A percentile compares a stretch with the other conserved stretches of the same genome.
Conservation (phyloP, 1,140 invertebrate genomes). For the Mycetomoellerius zeteki region DNA sequence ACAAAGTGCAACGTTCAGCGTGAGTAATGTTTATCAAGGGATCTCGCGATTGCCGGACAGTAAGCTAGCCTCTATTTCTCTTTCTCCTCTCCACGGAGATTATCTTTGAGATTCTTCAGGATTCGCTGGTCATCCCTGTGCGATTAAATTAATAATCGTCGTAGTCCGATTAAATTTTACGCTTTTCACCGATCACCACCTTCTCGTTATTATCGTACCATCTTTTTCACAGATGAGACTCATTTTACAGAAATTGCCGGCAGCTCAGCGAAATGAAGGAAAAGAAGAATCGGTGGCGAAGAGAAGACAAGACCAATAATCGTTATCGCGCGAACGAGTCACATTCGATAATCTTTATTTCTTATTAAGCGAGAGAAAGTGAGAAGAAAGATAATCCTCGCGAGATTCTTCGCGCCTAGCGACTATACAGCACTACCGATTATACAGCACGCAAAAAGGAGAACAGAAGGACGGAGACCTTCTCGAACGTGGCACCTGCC, state of each 20-base stretch:
- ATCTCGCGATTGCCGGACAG: neutral
- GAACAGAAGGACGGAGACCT: conserved; percentile 15
- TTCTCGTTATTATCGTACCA: neutral
- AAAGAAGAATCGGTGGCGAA: neutral
- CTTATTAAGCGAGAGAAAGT: conserved; percentile 10
- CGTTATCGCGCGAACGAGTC: conserved; percentile 38
- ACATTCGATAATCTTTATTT: conserved; percentile 49
- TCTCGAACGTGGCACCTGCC: conserved; percentile 59
- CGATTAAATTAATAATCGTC: conserved; percentile 54
- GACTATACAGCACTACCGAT: neutral
- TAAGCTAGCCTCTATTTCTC: conserved; percentile 1
- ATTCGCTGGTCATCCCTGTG: conserved; percentile 33
- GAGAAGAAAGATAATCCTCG: conserved; percentile 29
- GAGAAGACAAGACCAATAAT: neutral
- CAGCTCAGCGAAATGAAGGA: neutral
- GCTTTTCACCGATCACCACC: neutral
- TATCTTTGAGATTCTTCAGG: conserved; percentile 53
- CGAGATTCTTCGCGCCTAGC: conserved; percentile 14
- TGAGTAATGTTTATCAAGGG: conserved; percentile 58
- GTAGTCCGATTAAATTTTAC: conserved; percentile 48
- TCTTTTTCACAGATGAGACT: conserved; percentile 16
- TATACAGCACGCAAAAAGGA: conserved; percentile 17
- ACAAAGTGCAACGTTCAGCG: neutral
- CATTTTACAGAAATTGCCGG: conserved; percentile 16
- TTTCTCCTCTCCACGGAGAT: conserved; percentile 32